Evolutionary conservation across 2,888 invertebrate genomes (phyloP).

Genomic region (Ornithoptera alexandrae): DNA sequence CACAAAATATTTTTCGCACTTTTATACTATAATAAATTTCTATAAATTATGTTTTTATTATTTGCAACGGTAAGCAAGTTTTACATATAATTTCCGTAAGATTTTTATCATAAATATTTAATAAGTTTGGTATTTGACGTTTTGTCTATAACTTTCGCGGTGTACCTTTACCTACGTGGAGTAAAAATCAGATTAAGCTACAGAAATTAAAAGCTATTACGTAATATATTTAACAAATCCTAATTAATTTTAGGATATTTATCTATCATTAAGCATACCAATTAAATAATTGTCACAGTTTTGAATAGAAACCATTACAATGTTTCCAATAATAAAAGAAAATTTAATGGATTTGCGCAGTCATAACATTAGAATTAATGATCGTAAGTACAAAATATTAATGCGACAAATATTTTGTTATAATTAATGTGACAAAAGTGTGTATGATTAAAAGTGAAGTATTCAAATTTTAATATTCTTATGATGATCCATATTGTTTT

Average conservation of each 20-base stretch:
- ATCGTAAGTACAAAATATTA: conserved; percentile 49
- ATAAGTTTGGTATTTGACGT: conserved; percentile 32
- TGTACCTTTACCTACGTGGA: conserved; percentile 16
- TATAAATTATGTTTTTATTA: conserved; percentile 37
- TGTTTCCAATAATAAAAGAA: conserved; percentile 63
- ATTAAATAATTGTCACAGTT: neutral
- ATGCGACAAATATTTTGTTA: neutral
- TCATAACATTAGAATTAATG: conserved; percentile 58
- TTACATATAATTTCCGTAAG: neutral
- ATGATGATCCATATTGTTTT: too few species aligned
- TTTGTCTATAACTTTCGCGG: conserved; percentile 24
- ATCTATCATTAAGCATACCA: neutral
- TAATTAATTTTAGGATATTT: neutral
- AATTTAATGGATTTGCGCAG: conserved; percentile 51
- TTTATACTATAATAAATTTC: neutral
- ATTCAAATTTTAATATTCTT: too few species aligned
- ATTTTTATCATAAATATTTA: conserved; percentile 21
- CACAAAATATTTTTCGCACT: neutral
- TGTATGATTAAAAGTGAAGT: too few species aligned
- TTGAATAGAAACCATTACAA: conserved; percentile 6
- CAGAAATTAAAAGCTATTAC: conserved; percentile 22
- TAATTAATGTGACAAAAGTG: neutral
- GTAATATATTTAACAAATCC: neutral
- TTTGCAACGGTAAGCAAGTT: conserved; percentile 39
- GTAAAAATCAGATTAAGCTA: conserved; percentile 25